phyloP scores from a whole-genome alignment of 2,888 invertebrate genomes.

The Pollenia amentaria region DNA sequence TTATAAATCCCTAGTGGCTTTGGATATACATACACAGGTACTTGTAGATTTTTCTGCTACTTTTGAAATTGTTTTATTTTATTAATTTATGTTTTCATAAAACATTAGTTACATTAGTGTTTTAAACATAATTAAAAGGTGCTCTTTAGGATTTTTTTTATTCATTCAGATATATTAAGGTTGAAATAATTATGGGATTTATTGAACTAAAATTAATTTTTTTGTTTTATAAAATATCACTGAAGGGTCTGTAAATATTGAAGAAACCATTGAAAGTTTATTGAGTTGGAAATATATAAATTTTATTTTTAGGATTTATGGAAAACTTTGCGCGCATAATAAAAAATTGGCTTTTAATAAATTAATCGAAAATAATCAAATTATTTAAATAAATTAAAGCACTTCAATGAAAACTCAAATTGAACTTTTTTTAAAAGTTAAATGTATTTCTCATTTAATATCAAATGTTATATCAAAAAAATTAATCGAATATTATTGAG shows the following conservation, averaged over 20 bases:
- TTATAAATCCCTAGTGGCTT: background rate
- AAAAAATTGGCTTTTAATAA: constrained; percentile 7
- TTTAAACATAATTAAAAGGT: constrained; percentile 63
- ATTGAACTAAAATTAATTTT: constrained; percentile 51
- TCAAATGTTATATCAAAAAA: too few relatives aligned
- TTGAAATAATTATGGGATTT: constrained; percentile 33
- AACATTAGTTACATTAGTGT: constrained; percentile 65
- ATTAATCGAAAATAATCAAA: background rate
- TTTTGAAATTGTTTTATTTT: constrained; percentile 25
- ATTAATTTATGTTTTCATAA: constrained; percentile 54
- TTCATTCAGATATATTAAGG: constrained; percentile 14
- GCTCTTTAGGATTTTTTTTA: constrained; percentile 13
- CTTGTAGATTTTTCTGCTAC: too few relatives aligned
- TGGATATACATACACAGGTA: background rate
- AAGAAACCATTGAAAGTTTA: background rate
- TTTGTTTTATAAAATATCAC: background rate
- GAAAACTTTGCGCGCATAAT: background rate
- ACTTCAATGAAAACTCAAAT: too few relatives aligned
- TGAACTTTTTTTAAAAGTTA: too few relatives aligned
- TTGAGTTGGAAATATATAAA: constrained; percentile 15
- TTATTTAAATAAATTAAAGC: too few relatives aligned
- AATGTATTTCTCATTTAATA: too few relatives aligned
- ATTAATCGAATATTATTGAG: too few relatives aligned
- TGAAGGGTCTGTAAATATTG: background rate
- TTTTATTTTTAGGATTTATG: background rate